Evolutionary conservation across 2,888 invertebrate species (phyloP), one percentile per base, ranked within the genome.

Genomic region (Heliconius ismenius): DNA sequence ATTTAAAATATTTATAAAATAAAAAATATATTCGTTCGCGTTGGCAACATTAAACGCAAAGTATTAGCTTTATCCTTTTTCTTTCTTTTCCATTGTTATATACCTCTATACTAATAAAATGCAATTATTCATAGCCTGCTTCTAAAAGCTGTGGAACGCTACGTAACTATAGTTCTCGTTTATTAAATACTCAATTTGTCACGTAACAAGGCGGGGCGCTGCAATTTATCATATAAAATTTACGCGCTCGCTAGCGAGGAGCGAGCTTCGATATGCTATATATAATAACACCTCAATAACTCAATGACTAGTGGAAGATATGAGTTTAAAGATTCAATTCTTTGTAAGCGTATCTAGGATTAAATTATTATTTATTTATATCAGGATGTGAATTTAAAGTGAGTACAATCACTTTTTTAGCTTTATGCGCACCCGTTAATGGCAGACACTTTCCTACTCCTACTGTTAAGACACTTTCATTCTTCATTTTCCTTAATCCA

Each of bases 191-290:
- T 70, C 70, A 58, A 70, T 70, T 70, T 70, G 70, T 70, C 70
- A 70, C 70, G 58, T 70, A 58, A 36, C 39, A 58, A 70, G 70
- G 70, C 70, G 70, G 70, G 32, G 70, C 58, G 58, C 58, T 58
- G 70, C 70, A 70, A 70, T 70, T 70, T 70, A 70, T 70, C 70
- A 70, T 70, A 70, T 70, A 70, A 70, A 70, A 70, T 70, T 32
- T 70, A 70, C 70, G 70, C 58, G 70, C n/a, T 70, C 69, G 69
- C 69, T 32, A 70, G 69, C 54, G 69, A 70, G 69, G n/a, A 58
- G 70, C 58, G 70, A 70, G 54, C 54, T 1, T 70, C 70, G 58
- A 58, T 58, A 70, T 70, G 70, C 58, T 36, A 58, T 70, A 70
- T 58, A 58, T 70, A 70, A 70, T 58, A 70, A 58, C 58, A 58